Evolutionary conservation across 2,113 vertebrate species (phyloP).

Genomic region (Charadrius vociferus): DNA sequence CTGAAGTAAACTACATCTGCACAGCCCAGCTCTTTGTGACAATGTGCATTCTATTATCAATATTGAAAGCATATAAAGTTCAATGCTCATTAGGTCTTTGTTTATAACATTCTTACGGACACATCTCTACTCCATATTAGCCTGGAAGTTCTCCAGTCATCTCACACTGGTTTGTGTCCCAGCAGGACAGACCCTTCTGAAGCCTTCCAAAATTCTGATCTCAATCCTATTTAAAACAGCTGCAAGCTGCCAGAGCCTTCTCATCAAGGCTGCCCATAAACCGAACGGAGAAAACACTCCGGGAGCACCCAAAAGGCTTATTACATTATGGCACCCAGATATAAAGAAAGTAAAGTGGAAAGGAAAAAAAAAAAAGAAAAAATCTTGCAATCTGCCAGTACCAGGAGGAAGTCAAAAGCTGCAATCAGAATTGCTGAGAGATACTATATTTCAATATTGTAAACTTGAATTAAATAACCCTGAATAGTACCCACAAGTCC

Average conservation of each 20-base stretch:
- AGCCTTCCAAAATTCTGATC: conserved; percentile 27
- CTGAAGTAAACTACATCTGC: not conserved
- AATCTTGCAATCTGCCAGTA: not conserved
- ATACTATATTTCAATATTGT: not conserved
- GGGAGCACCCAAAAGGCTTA: not conserved
- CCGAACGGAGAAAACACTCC: not conserved
- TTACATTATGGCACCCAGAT: not conserved
- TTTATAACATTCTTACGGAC: conserved; percentile 16
- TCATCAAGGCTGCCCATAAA: not conserved
- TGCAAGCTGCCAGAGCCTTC: conserved; percentile 12
- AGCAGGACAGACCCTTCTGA: conserved; percentile 23
- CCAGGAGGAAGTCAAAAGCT: not conserved
- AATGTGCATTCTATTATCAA: conserved; percentile 9
- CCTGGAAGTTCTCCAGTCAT: conserved; percentile 22
- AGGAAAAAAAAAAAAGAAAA: not conserved
- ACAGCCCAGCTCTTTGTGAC: not conserved
- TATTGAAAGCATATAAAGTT: conserved; percentile 9
- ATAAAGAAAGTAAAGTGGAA: not conserved
- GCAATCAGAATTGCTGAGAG: not conserved
- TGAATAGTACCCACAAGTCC: not conserved
- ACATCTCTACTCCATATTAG: not conserved
- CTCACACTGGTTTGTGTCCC: not conserved
- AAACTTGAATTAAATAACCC: not conserved
- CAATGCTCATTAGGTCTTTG: not conserved
- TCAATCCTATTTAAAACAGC: conserved; percentile 6